Conservation (phyloP, 2,113 vertebrate genomes). For the Pagrus major region DNA sequence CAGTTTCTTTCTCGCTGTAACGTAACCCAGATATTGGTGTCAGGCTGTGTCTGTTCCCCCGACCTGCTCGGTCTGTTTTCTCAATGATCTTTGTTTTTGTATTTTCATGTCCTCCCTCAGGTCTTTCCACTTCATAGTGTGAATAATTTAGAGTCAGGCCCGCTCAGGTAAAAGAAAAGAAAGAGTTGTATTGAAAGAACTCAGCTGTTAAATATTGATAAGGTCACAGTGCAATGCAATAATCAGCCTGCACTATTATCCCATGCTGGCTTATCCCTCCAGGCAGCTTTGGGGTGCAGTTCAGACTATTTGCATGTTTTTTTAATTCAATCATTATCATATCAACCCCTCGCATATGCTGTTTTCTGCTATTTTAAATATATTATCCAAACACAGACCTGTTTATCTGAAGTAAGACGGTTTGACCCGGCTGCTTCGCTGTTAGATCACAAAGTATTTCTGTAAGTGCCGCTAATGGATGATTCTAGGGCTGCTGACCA, state of each 20-base stretch:
- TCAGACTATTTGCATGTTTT: neutral
- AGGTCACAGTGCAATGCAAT: slow-evolving; percentile 72
- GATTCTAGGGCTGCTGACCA: slow-evolving; percentile 5
- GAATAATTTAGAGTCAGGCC: slow-evolving; percentile 82
- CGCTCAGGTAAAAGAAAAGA: slow-evolving; percentile 51
- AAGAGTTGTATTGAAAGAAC: slow-evolving; percentile 65
- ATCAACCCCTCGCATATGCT: neutral
- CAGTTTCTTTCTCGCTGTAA: neutral
- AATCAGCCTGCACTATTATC: slow-evolving; percentile 70
- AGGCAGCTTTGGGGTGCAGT: slow-evolving; percentile 10
- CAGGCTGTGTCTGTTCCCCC: neutral
- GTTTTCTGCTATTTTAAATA: neutral
- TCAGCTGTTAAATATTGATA: slow-evolving; percentile 81
- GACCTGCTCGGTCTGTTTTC: slow-evolving; percentile 5
- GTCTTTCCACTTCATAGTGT: slow-evolving; percentile 63
- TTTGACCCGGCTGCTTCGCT: neutral
- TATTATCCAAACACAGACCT: neutral
- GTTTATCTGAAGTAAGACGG: neutral
- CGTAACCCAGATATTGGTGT: neutral
- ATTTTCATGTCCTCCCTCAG: slow-evolving; percentile 30
- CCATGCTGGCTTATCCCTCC: slow-evolving; percentile 36
- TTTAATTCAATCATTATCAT: neutral
- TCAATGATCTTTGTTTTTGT: slow-evolving; percentile 47
- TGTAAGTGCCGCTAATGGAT: slow-evolving; percentile 21
- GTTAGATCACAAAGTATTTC: neutral